Conservation (phyloP, 2,888 invertebrate species). For the Melinaea marsaeus region DNA sequence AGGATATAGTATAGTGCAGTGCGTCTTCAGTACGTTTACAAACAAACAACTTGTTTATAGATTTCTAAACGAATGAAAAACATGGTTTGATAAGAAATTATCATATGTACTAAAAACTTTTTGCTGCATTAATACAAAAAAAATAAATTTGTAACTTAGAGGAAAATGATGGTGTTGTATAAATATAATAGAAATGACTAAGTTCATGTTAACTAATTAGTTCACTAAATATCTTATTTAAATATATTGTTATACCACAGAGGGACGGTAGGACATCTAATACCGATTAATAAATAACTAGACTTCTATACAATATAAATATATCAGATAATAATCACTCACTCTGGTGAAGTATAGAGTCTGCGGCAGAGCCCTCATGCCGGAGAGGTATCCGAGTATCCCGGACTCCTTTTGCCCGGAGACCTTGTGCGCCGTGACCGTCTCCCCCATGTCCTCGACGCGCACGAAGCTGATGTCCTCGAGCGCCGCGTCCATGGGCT, state of each 20-base stretch:
- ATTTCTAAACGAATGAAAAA: slow-evolving; percentile 5
- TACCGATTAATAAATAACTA: too few relatives aligned
- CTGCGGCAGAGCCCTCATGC: slow-evolving; percentile 88
- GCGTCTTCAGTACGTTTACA: slow-evolving; percentile 10
- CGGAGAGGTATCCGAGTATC: slow-evolving; percentile 92
- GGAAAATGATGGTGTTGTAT: too few relatives aligned
- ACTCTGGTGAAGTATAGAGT: slow-evolving; percentile 94
- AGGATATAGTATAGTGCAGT: too few relatives aligned
- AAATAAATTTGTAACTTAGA: too few relatives aligned
- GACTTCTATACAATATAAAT: too few relatives aligned
- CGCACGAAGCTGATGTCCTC: slow-evolving; percentile 74
- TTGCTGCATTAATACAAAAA: too few relatives aligned
- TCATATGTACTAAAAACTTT: too few relatives aligned
- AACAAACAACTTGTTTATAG: slow-evolving; percentile 22
- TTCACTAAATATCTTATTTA: too few relatives aligned
- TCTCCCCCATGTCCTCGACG: slow-evolving; percentile 79
- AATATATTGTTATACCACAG: too few relatives aligned
- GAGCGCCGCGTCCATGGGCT: slow-evolving; percentile 83
- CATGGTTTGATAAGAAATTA: background rate
- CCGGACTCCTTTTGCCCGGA: slow-evolving; percentile 89
- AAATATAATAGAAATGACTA: too few relatives aligned
- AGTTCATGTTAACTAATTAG: too few relatives aligned
- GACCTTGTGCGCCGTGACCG: slow-evolving; percentile 83
- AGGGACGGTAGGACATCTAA: too few relatives aligned
- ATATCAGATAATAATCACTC: slow-evolving; percentile 49